Percentiles rank a stretch among this genome's conserved stretches.
phyloP scores from a whole-genome alignment of 35 echinoderm and acorn worm species.

The Heliocidaris tuberculata region DNA sequence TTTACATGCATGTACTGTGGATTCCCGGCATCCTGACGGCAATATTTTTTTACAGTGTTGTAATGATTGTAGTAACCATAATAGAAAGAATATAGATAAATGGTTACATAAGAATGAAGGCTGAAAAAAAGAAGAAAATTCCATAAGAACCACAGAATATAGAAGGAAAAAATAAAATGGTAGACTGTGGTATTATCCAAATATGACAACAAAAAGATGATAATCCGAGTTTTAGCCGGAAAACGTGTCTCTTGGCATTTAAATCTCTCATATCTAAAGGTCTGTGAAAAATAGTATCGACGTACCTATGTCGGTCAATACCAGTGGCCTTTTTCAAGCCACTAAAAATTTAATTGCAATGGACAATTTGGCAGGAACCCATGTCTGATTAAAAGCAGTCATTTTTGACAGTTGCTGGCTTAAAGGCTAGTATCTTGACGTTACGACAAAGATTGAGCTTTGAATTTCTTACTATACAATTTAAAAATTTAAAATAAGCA shows the following conservation, averaged over 20 bases:
- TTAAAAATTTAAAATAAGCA: no score
- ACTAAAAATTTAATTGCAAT: neutral
- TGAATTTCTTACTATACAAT: no score
- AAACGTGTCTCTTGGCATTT: neutral
- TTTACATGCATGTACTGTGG: no score
- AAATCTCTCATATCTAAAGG: neutral
- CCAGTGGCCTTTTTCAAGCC: neutral
- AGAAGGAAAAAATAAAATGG: no score
- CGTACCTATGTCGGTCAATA: neutral
- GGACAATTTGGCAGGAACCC: neutral
- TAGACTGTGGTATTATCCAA: neutral
- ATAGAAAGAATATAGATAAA: no score
- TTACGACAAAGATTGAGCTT: no score
- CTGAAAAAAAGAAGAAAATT: no score
- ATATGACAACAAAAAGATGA: neutral
- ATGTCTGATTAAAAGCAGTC: neutral
- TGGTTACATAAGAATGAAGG: no score
- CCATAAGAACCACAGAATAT: neutral
- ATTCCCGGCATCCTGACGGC: no score
- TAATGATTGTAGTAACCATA: no score
- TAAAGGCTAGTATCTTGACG: no score
- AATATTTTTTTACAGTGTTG: no score
- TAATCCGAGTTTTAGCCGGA: neutral
- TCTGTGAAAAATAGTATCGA: neutral
- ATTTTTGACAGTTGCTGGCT: neutral